phyloP scores from a whole-genome alignment of 2,797 vertebrate genomes.

The Pagetopsis macropterus region DNA sequence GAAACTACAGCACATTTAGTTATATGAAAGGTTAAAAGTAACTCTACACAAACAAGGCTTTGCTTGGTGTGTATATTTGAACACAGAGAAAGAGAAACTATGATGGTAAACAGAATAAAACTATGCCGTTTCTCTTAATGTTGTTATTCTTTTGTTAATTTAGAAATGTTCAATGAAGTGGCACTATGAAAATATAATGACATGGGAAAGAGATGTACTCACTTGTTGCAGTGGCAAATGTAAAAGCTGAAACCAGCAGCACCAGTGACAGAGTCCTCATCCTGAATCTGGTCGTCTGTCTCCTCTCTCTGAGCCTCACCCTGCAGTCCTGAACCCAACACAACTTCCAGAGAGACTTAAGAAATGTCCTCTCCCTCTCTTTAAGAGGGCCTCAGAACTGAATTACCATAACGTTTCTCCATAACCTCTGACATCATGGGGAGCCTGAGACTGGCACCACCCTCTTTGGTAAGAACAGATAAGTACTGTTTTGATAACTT shows the following conservation, averaged over 20 bases:
- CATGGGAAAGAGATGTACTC: constrained; percentile 62
- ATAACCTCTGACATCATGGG: constrained; percentile 76
- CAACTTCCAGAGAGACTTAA: constrained; percentile 60
- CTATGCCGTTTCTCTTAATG: background rate
- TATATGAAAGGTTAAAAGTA: too few relatives aligned
- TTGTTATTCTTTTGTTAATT: background rate
- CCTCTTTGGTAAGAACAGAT: constrained; percentile 30
- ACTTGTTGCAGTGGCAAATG: constrained; percentile 69
- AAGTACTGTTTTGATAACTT: constrained; percentile 18
- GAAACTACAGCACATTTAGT: too few relatives aligned
- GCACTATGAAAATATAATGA: background rate
- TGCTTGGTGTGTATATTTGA: too few relatives aligned
- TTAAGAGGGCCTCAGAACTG: constrained; percentile 73
- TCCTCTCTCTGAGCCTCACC: constrained; percentile 58
- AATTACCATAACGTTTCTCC: constrained; percentile 85
- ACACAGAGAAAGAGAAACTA: too few relatives aligned
- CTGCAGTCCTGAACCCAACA: constrained; percentile 60
- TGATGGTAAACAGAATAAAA: too few relatives aligned
- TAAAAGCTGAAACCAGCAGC: constrained; percentile 67
- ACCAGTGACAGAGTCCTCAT: constrained; percentile 77
- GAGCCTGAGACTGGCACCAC: constrained; percentile 52
- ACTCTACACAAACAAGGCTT: too few relatives aligned
- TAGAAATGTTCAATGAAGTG: background rate
- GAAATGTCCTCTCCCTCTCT: constrained; percentile 56
- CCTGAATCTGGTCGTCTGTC: constrained; percentile 39